Conservation (phyloP, 1,140 invertebrate genomes). For the Micrasema minimum region DNA sequence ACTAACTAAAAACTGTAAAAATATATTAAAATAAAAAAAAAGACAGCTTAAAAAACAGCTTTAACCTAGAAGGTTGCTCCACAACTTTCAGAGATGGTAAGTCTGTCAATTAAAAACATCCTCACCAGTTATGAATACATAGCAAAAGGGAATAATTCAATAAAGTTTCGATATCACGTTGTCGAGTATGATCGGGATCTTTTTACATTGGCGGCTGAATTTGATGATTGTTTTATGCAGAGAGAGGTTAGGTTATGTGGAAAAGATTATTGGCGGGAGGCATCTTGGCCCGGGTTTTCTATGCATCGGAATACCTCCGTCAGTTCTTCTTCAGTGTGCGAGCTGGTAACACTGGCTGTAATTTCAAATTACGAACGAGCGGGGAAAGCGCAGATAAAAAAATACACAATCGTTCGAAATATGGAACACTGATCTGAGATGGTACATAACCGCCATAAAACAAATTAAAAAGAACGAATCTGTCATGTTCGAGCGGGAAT, state of each 20-base stretch:
- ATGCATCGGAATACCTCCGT: conserved; percentile 12
- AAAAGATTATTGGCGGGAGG: conserved; percentile 24
- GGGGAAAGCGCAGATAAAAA: conserved; percentile 18
- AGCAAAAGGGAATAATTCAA: too few species aligned
- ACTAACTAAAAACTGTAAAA: conserved; percentile 1
- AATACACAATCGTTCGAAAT: conserved; percentile 13
- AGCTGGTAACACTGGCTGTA: neutral
- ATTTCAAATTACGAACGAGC: conserved; percentile 16
- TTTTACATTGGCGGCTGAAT: too few species aligned
- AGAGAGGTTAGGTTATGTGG: too few species aligned
- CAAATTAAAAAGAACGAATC: neutral
- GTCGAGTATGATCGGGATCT: too few species aligned
- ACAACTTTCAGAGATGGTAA: conserved; percentile 26
- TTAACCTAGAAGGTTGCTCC: conserved; percentile 21
- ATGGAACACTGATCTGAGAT: conserved; percentile 16
- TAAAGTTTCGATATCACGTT: too few species aligned
- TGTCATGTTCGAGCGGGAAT: neutral
- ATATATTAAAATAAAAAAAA: conserved; percentile 14
- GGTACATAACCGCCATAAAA: conserved; percentile 11
- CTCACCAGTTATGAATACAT: too few species aligned
- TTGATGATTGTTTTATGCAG: too few species aligned
- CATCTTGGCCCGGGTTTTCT: conserved; percentile 7
- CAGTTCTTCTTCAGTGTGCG: conserved; percentile 18
- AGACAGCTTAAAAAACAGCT: conserved; percentile 18
- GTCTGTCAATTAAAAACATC: neutral